phyloP scores from a whole-genome alignment of 2,113 vertebrate species.

The Melanotaenia duboulayi region DNA sequence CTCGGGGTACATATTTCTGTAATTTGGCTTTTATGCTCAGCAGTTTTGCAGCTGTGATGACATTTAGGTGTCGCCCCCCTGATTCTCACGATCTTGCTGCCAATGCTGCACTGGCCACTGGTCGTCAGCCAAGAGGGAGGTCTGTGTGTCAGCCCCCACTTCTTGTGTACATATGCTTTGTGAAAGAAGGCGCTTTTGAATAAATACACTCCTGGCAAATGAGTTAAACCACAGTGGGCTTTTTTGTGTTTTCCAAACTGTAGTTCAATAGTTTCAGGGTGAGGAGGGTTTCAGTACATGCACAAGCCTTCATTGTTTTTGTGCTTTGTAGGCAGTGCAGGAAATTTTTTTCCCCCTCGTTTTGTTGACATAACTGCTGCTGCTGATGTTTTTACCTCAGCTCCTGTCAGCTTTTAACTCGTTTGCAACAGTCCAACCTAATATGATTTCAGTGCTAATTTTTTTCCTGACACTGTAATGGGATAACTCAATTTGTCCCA shows the following conservation, averaged over 20 bases:
- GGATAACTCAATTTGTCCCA: not conserved
- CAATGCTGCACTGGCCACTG: conserved; percentile 82
- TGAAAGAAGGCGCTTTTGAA: conserved; percentile 76
- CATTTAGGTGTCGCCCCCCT: conserved; percentile 91
- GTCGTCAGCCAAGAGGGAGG: conserved; percentile 85
- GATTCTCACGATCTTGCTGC: conserved; percentile 92
- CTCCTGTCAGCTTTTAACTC: conserved; percentile 8
- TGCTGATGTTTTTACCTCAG: conserved; percentile 11
- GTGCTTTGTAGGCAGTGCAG: conserved; percentile 4
- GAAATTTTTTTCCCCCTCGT: conserved; percentile 14
- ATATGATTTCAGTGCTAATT: not conserved
- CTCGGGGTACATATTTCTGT: conserved; percentile 90
- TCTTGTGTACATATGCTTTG: conserved; percentile 79
- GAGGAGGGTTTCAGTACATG: conserved; percentile 18
- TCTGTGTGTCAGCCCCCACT: conserved; percentile 80
- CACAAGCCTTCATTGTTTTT: conserved; percentile 25
- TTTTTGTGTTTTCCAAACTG: conserved; percentile 53
- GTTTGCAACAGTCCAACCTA: not conserved
- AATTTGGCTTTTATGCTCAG: conserved; percentile 92
- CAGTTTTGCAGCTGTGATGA: conserved; percentile 94
- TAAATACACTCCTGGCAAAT: conserved; percentile 72
- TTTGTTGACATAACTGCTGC: conserved; percentile 9
- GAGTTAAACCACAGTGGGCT: conserved; percentile 53
- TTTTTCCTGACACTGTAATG: not conserved
- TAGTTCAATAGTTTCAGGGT: conserved; percentile 32